A percentile compares a stretch with the other conserved stretches of the same genome.
These are phyloP conservation scores for Chrysochloris asiatica DNA, from an alignment of 2,113 vertebrate species.

Conservation along the genomic window DNA sequence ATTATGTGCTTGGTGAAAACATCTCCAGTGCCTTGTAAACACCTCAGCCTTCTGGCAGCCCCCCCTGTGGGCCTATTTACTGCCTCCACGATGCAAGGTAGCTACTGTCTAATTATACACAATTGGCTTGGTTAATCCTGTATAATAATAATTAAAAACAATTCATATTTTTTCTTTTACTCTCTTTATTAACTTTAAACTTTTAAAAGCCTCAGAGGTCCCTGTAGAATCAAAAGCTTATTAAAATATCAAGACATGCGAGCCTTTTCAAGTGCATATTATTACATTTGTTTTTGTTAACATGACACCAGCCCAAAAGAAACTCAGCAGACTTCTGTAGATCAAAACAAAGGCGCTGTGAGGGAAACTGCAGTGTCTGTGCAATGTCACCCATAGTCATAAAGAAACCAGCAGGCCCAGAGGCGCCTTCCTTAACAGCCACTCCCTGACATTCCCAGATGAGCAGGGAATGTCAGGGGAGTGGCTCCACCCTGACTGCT, in stretches of 20 bases:
- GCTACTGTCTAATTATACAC: slow-evolving; percentile 86
- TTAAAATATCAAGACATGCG: slow-evolving; percentile 83
- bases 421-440: not conserved
- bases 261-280: slow-evolving; percentile 79
- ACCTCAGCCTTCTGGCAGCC: slow-evolving; percentile 85
- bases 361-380: slow-evolving; percentile 16
- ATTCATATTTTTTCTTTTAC: slow-evolving; percentile 82
- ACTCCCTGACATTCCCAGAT: no score
- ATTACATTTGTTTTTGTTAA: slow-evolving; percentile 83
- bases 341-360: slow-evolving; percentile 72
- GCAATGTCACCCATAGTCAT: slow-evolving; percentile 56
- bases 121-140: slow-evolving; percentile 84
- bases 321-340: slow-evolving; percentile 59
- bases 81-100: slow-evolving; percentile 82
- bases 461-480: not conserved
- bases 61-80: slow-evolving; percentile 84
- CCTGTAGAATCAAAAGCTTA: slow-evolving; percentile 81
- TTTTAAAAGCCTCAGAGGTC: slow-evolving; percentile 81
- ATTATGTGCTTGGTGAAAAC: slow-evolving; percentile 79
- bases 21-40: slow-evolving; percentile 87
- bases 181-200: slow-evolving; percentile 84
- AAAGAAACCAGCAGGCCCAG: slow-evolving; percentile 17
- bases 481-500: not conserved
- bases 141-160: slow-evolving; percentile 84
- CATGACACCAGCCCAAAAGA: slow-evolving; percentile 71